Percentiles rank a stretch among this genome's conserved stretches.
Conservation (phyloP, 2,113 vertebrate genomes). For the Sceloporus tristichus region DNA sequence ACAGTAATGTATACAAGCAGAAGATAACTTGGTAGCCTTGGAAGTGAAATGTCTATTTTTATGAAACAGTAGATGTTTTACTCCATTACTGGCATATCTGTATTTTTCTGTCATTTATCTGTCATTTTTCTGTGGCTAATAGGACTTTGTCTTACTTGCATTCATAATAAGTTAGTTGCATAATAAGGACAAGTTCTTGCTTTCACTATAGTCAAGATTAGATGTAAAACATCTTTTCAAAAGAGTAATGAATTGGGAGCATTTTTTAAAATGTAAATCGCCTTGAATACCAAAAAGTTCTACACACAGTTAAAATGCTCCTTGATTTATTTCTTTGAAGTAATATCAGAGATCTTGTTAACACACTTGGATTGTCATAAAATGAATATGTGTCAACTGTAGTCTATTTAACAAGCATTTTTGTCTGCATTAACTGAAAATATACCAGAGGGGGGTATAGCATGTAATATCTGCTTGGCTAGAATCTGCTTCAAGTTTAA, state of each 20-base stretch:
- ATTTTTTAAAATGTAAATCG: neutral
- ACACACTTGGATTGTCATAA: too few relatives aligned
- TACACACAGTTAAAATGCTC: neutral
- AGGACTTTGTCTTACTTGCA: neutral
- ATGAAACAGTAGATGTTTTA: neutral
- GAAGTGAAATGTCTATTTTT: neutral
- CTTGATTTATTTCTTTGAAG: too few relatives aligned
- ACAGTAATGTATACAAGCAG: too few relatives aligned
- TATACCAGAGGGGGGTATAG: too few relatives aligned
- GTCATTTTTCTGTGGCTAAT: conserved; percentile 3
- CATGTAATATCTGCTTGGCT: too few relatives aligned
- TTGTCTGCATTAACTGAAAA: too few relatives aligned
- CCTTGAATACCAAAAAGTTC: neutral
- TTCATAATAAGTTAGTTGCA: neutral
- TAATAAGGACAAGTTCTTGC: neutral
- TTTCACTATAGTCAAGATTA: neutral
- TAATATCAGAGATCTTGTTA: too few relatives aligned
- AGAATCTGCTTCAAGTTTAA: too few relatives aligned
- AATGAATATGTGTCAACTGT: too few relatives aligned
- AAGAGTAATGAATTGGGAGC: too few relatives aligned
- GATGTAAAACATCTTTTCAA: neutral
- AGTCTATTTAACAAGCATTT: too few relatives aligned
- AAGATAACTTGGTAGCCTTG: neutral
- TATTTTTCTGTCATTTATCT: neutral
- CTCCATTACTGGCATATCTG: neutral